Conservation (phyloP, 2,888 invertebrate genomes). For the Eupsilia transversa region DNA sequence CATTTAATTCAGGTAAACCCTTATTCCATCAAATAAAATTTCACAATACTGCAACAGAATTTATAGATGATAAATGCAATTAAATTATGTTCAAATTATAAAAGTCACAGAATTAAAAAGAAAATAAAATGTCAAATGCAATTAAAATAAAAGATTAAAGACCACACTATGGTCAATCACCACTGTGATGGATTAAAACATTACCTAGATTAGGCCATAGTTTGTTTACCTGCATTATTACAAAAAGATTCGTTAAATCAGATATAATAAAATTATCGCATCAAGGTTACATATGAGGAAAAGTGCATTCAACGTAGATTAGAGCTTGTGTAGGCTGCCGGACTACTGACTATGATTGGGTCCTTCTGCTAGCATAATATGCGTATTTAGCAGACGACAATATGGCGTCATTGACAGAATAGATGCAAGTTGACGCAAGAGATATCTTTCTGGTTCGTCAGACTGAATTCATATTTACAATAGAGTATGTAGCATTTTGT, state of each 20-base stretch:
- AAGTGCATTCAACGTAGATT: conserved; percentile 42
- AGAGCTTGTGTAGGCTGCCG: background rate
- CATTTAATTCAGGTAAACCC: too few species aligned
- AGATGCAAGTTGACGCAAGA: background rate
- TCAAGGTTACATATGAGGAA: conserved; percentile 13
- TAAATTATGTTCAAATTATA: too few species aligned
- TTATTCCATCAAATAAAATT: too few species aligned
- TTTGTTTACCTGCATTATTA: conserved; percentile 2
- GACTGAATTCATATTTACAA: background rate
- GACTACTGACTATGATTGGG: background rate
- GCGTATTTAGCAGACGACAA: background rate
- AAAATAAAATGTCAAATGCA: too few species aligned
- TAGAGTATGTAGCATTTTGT: too few species aligned
- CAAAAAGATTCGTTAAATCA: background rate
- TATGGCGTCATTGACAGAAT: background rate
- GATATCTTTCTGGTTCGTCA: background rate
- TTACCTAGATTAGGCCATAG: background rate
- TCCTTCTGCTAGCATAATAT: background rate
- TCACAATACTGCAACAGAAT: too few species aligned
- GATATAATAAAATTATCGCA: background rate
- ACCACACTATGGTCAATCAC: background rate
- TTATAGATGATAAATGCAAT: too few species aligned
- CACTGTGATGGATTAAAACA: background rate
- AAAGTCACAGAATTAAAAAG: too few species aligned
- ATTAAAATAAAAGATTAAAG: too few species aligned